Percentiles rank a stretch among this genome's conserved stretches.
Conservation (phyloP, 2,888 invertebrate genomes). For the Macrosiphum euphorbiae region DNA sequence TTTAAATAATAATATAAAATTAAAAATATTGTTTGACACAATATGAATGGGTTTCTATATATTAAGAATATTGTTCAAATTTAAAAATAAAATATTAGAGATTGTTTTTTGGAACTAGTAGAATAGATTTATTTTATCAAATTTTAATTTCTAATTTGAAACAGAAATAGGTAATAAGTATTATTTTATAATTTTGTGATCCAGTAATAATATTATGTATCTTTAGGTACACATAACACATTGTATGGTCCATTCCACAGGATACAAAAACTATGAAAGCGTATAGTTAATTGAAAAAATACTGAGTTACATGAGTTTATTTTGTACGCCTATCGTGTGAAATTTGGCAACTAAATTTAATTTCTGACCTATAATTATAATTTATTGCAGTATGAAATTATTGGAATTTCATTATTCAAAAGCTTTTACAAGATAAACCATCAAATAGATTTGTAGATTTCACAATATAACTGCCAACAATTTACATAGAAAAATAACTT, state of each 20-base stretch:
- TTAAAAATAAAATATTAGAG: background rate
- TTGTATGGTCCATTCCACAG: conserved; percentile 8
- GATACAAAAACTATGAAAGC: background rate
- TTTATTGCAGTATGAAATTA: background rate
- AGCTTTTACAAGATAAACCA: no score
- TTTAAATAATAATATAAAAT: background rate
- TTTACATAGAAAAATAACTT: background rate
- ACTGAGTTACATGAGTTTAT: background rate
- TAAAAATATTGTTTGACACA: background rate
- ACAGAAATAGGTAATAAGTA: background rate
- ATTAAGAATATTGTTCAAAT: background rate
- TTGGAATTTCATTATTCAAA: background rate
- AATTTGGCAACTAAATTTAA: background rate
- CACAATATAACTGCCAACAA: background rate
- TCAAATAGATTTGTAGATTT: background rate
- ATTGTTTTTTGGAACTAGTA: background rate
- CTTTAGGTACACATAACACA: background rate
- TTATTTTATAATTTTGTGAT: background rate
- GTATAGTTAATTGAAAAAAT: conserved; percentile 33
- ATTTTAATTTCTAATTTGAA: background rate
- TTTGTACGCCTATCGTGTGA: background rate
- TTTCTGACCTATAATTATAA: background rate
- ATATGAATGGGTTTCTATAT: background rate
- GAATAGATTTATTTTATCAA: background rate
- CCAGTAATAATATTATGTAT: background rate